Evolutionary conservation across 2,113 vertebrate genomes (phyloP).

Genomic region (Nerophis lumbriciformis): DNA sequence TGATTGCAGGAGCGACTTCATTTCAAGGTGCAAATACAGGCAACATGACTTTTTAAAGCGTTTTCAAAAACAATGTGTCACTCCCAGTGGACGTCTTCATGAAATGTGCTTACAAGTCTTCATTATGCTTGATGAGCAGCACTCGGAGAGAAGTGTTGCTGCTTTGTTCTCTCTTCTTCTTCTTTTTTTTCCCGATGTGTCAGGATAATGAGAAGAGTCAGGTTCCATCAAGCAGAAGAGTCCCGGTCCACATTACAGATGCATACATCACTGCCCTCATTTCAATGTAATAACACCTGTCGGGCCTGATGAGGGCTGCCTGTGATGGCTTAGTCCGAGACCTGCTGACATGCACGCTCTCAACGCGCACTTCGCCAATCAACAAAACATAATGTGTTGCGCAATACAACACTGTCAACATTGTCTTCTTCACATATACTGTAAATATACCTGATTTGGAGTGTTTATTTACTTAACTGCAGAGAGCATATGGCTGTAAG

Average conservation of each 20-base stretch:
- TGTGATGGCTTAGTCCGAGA: conserved; percentile 52
- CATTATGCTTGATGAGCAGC: conserved; percentile 31
- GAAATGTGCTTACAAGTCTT: conserved; percentile 32
- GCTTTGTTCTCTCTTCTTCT: conserved; percentile 53
- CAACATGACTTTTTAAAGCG: conserved; percentile 35
- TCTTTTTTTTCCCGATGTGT: conserved; percentile 24
- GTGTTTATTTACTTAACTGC: no score
- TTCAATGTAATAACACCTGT: conserved; percentile 71
- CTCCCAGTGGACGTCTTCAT: conserved; percentile 33
- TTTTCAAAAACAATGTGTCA: conserved; percentile 41
- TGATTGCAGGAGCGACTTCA: conserved; percentile 16
- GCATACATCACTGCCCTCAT: conserved; percentile 69
- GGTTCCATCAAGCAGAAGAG: conserved; percentile 64
- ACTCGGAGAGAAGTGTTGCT: conserved; percentile 41
- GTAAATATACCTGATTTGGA: no score
- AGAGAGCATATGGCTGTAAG: no score
- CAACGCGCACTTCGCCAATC: conserved; percentile 29
- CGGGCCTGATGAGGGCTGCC: conserved; percentile 53
- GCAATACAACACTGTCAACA: background rate
- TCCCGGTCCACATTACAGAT: conserved; percentile 68
- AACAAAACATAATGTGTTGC: conserved; percentile 32
- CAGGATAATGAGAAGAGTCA: conserved; percentile 61
- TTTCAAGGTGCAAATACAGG: conserved; percentile 34
- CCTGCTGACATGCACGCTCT: conserved; percentile 16
- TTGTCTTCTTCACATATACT: no score